These are phyloP conservation scores for Acanthisitta chloris DNA, from an alignment of 2,113 vertebrate genomes.

Conservation along the genomic window DNA sequence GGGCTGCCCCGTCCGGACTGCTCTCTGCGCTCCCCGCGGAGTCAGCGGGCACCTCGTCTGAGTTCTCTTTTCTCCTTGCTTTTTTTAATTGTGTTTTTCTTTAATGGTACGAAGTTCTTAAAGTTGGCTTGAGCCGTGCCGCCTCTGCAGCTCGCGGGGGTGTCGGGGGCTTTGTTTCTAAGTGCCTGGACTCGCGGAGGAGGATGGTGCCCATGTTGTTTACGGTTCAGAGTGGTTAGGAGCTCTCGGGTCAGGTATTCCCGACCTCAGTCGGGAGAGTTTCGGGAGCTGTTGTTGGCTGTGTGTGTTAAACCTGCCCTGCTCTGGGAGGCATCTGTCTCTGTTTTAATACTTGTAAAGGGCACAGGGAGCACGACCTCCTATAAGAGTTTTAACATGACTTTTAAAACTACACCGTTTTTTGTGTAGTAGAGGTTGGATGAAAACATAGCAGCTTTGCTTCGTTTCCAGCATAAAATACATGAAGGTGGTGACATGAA, in stretches of 20 bases:
- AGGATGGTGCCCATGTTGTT: constrained; percentile 30
- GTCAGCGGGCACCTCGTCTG: no score
- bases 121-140: neutral
- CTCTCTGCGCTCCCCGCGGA: neutral
- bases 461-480: neutral
- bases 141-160: neutral
- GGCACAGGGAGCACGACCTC: neutral
- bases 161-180: neutral
- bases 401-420: neutral
- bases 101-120: neutral
- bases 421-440: neutral
- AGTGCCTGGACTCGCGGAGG: neutral
- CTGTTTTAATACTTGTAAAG: neutral
- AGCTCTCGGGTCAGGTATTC: neutral
- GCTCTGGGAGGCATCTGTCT: neutral
- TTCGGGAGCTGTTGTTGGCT: neutral
- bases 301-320: neutral
- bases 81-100: neutral
- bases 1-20: neutral
- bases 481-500: neutral
- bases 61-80: no score
- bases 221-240: neutral
- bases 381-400: accelerated
- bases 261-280: neutral
- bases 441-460: neutral